These are phyloP conservation scores for Portunus trituberculatus DNA, from an alignment of 1,140 invertebrate genomes.

Conservation along the genomic window DNA sequence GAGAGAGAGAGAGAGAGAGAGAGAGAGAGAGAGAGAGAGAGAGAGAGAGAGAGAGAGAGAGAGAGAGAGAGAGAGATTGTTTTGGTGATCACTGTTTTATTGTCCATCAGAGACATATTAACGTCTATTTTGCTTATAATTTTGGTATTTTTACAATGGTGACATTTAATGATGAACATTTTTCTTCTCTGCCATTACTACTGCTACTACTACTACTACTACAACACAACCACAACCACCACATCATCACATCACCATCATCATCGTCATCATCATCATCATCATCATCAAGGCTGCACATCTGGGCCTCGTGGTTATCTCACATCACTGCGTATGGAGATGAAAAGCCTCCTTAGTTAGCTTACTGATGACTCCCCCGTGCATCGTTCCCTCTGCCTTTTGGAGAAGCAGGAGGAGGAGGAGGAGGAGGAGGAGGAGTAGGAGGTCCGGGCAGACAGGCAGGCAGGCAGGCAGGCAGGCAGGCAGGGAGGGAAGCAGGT, in stretches of 20 bases:
- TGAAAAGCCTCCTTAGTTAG: constrained; percentile 1
- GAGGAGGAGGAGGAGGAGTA: neutral
- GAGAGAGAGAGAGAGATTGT: neutral
- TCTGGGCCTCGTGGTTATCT: neutral
- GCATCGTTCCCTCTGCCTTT: neutral
- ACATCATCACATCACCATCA: neutral
- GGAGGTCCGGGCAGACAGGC: neutral
- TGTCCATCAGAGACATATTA: neutral
- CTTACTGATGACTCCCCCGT: neutral
- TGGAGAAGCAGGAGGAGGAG: neutral
- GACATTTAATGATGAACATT: neutral
- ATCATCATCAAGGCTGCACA: neutral
- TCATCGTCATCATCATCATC: neutral
- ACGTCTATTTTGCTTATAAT: neutral
- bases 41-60: neutral
- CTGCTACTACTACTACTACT: neutral
- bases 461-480: neutral
- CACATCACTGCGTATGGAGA: neutral
- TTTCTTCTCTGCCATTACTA: neutral
- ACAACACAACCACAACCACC: neutral
- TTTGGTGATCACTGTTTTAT: neutral
- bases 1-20: neutral
- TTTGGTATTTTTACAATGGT: neutral
- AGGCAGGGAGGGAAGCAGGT: neutral
- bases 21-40: neutral